These are phyloP conservation scores for Meiosimyza decipiens DNA, from an alignment of 2,888 invertebrate genomes.

Conservation along the genomic window DNA sequence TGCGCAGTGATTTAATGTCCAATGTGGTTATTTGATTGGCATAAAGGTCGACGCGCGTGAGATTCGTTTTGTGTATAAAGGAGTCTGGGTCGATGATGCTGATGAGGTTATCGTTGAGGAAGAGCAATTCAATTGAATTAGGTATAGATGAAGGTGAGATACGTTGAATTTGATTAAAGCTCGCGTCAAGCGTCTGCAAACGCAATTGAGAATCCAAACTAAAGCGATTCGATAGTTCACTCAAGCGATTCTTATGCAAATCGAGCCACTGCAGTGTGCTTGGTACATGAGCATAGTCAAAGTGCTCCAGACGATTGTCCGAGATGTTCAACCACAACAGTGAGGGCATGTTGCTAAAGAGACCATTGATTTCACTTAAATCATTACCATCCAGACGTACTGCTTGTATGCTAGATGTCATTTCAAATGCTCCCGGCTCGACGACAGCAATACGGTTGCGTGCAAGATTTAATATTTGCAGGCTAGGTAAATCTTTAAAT, in stretches of 20 bases:
- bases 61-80: slow-evolving; percentile 87
- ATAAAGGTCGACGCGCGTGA: slow-evolving; percentile 91
- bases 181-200: slow-evolving; percentile 88
- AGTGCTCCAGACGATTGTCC: slow-evolving; percentile 88
- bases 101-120: slow-evolving; percentile 90
- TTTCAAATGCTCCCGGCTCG: slow-evolving; percentile 84
- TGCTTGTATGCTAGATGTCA: slow-evolving; percentile 83
- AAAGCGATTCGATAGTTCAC: slow-evolving; percentile 81
- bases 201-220: slow-evolving; percentile 75
- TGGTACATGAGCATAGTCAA: slow-evolving; percentile 89
- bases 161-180: slow-evolving; percentile 86
- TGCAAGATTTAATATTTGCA: slow-evolving; percentile 89
- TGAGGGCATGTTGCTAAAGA: slow-evolving; percentile 85
- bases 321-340: slow-evolving; percentile 91
- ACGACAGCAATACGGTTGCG: slow-evolving; percentile 83
- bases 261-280: slow-evolving; percentile 87
- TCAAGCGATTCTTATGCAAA: slow-evolving; percentile 86
- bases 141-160: slow-evolving; percentile 83
- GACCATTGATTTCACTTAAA: slow-evolving; percentile 82
- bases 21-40: slow-evolving; percentile 91
- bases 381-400: slow-evolving; percentile 88
- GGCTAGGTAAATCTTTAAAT: slow-evolving; percentile 80
- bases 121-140: slow-evolving; percentile 85
- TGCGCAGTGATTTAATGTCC: slow-evolving; percentile 87
- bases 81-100: slow-evolving; percentile 87